Base-by-base conservation (phyloP, 2,113 vertebrate genomes). In the Albula goreensis region DNA sequence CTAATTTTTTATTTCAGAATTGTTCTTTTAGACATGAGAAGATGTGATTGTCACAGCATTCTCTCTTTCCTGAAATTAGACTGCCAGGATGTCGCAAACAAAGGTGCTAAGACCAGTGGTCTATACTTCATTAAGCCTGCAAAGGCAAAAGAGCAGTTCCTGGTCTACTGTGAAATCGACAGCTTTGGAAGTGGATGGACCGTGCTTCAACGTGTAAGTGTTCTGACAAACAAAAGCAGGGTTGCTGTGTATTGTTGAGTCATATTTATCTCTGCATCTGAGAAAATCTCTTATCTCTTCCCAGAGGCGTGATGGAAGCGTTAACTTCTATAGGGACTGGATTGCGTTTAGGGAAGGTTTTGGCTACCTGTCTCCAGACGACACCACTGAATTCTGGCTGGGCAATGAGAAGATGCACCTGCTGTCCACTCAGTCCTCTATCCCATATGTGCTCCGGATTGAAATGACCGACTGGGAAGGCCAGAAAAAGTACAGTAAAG, bases 161-260 rank as follows among this genome's bases (percentile, higher is more conserved):
- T 99, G 31, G 97, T 99, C 83, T 99, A 98, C 89, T 99, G 98
- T 83, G 97, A 99, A 91, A 99, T 99, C 1, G 98, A 99, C 74
- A 87, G 41, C 1, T 92, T 89, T 19, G 96, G 98, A 80, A 97
- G 96, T 0, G 98, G 98, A 8, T 99, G 99, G 96, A 99, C 98
- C 1, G 96, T 99, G 0, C 83, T 99, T 31, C 98, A 99, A 91
- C 97, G 97, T 95, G 98, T 99, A 96, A 11, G 89, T 0, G 0
- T 82, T 17, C 81, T 87, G 50, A 13, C 0, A 12, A 6, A 1
- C 9, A 56, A 48, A 53, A 7, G 53, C 12, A 56, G 53, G 12
- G 53, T 12, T 12, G 53, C 53, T 9, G 53, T 70, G 63, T 70
- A 17, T 5, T n/a, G 4, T n/a, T 70, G 17, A 15, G 12, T 4